Conservation (phyloP, 1,140 invertebrate species). For the Bombus affinis region DNA sequence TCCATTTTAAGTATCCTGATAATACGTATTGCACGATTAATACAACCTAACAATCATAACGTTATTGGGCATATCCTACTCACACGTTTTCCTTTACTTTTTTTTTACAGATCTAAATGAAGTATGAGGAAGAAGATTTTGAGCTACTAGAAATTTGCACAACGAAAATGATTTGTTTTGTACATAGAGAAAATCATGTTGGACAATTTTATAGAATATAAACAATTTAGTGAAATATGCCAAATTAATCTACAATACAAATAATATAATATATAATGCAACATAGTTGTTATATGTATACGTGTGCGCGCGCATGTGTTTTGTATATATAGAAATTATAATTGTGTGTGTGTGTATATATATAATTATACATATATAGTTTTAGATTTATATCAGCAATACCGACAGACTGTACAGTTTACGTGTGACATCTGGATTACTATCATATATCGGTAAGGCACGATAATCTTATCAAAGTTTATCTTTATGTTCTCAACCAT, state of each 20-base stretch:
- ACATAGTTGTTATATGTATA: neutral
- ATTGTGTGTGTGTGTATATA: neutral
- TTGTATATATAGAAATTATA: neutral
- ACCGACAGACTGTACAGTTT: neutral
- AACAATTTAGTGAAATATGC: conserved; percentile 43
- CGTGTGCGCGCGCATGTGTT: neutral
- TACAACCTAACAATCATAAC: neutral
- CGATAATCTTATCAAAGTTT: conserved; percentile 74
- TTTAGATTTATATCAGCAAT: neutral
- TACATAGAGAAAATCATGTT: conserved; percentile 68
- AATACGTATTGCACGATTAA: neutral
- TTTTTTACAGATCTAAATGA: conserved; percentile 76
- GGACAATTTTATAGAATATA: conserved; percentile 37
- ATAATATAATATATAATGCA: conserved; percentile 62
- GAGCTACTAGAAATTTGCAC: conserved; percentile 59
- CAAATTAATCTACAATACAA: conserved; percentile 45
- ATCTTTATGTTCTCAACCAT: conserved; percentile 59
- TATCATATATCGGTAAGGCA: conserved; percentile 27
- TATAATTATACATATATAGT: neutral
- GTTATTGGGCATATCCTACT: neutral
- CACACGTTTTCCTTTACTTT: conserved; percentile 51
- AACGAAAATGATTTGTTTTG: conserved; percentile 64
- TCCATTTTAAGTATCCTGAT: neutral
- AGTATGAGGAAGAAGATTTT: neutral
- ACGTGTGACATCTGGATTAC: neutral